Evolutionary conservation across 2,113 vertebrate species (phyloP).

Genomic region (Neopipo cinnamomea): DNA sequence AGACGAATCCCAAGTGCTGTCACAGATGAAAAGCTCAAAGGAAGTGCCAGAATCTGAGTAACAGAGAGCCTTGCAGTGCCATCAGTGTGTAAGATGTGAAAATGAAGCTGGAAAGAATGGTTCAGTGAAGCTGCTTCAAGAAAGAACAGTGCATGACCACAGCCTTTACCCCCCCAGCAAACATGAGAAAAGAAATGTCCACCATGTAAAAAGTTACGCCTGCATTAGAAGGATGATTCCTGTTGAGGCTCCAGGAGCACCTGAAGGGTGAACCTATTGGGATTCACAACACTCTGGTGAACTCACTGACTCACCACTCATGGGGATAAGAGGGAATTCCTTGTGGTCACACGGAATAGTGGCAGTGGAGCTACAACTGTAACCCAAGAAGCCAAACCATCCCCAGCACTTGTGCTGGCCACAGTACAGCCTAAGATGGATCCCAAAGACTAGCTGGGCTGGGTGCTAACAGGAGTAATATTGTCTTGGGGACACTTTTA

Average conservation of each 20-base stretch:
- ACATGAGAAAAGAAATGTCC: neutral
- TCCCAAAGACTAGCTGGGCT: neutral
- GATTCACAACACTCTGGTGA: neutral
- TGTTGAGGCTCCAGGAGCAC: neutral
- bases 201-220: neutral
- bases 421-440: neutral
- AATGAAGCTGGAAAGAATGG: neutral
- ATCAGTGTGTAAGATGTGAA: neutral
- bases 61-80: neutral
- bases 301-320: neutral
- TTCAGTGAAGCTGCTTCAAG: neutral
- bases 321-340: neutral
- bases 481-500: neutral
- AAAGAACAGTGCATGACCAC: accelerated
- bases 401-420: neutral
- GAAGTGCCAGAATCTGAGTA: neutral
- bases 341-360: neutral
- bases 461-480: neutral
- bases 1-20: neutral
- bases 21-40: neutral
- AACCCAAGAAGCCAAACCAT: neutral
- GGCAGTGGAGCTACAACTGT: neutral
- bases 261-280: neutral
- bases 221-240: neutral
- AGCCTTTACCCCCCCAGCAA: neutral